Evolutionary conservation across 2,888 invertebrate genomes (phyloP).

Genomic region (Dryobotodes eremita): DNA sequence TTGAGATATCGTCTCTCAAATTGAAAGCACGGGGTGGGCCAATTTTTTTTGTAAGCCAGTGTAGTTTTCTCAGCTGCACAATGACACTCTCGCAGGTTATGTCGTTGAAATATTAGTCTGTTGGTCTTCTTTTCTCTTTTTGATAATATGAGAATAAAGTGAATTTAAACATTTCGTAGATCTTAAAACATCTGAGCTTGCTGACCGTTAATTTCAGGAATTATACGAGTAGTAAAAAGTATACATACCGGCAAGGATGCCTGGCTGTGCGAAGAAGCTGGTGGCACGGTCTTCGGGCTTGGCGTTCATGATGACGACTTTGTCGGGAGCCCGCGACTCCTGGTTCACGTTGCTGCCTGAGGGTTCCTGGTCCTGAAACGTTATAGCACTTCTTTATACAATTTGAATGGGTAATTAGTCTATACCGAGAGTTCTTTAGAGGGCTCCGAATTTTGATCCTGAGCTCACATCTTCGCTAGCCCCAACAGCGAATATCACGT

Average conservation of each 20-base stretch:
- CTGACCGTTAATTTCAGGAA: no score
- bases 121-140: background rate
- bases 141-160: background rate
- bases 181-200: background rate
- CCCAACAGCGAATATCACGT: background rate
- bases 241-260: constrained; percentile 95
- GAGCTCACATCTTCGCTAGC: background rate
- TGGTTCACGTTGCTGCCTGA: constrained; percentile 83
- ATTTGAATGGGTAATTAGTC: constrained; percentile 18
- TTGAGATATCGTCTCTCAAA: no score
- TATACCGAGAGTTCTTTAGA: background rate
- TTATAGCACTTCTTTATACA: constrained; percentile 41
- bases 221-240: no score
- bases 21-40: no score
- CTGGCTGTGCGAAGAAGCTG: constrained; percentile 98
- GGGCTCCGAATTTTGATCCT: background rate
- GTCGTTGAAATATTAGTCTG: background rate
- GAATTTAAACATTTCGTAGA: background rate
- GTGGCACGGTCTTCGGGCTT: constrained; percentile 96
- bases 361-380: constrained; percentile 85
- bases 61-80: background rate
- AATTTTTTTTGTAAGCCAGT: no score
- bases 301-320: constrained; percentile 95
- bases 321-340: constrained; percentile 87
- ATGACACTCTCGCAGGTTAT: background rate